Conservation (phyloP, 2,888 invertebrate species). For the Stratiomys singularior region DNA sequence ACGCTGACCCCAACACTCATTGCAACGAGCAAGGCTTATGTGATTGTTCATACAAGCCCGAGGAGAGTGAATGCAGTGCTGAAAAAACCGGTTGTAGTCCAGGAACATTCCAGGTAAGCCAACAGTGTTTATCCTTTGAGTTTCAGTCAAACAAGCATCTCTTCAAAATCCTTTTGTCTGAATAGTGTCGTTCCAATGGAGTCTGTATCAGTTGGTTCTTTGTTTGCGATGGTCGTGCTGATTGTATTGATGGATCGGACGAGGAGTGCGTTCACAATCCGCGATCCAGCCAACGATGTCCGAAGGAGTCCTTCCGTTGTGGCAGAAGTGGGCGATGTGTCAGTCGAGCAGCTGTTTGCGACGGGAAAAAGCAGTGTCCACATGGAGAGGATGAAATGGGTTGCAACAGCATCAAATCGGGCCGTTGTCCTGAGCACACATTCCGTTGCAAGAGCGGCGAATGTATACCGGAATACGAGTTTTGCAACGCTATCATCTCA, state of each 20-base stretch:
- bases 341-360: slow-evolving; percentile 82
- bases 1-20: slow-evolving; percentile 80
- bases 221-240: slow-evolving; percentile 83
- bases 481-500: slow-evolving; percentile 88
- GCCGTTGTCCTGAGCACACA: slow-evolving; percentile 81
- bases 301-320: slow-evolving; percentile 78
- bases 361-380: slow-evolving; percentile 81
- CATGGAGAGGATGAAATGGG: slow-evolving; percentile 80
- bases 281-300: slow-evolving; percentile 68
- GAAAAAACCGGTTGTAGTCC: slow-evolving; percentile 81
- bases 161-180: slow-evolving; percentile 58
- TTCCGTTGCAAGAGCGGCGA: slow-evolving; percentile 88
- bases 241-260: slow-evolving; percentile 88
- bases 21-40: slow-evolving; percentile 73
- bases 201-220: slow-evolving; percentile 93
- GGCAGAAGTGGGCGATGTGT: slow-evolving; percentile 76
- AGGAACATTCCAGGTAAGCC: slow-evolving; percentile 80
- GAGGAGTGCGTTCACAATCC: slow-evolving; percentile 76
- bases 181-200: slow-evolving; percentile 88
- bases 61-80: slow-evolving; percentile 75
- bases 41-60: slow-evolving; percentile 73
- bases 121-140: no score
- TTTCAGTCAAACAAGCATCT: neutral
- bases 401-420: slow-evolving; percentile 71
- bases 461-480: slow-evolving; percentile 89